Evolutionary conservation across 2,797 vertebrate genomes (phyloP).

Genomic region (Cuniculus paca): DNA sequence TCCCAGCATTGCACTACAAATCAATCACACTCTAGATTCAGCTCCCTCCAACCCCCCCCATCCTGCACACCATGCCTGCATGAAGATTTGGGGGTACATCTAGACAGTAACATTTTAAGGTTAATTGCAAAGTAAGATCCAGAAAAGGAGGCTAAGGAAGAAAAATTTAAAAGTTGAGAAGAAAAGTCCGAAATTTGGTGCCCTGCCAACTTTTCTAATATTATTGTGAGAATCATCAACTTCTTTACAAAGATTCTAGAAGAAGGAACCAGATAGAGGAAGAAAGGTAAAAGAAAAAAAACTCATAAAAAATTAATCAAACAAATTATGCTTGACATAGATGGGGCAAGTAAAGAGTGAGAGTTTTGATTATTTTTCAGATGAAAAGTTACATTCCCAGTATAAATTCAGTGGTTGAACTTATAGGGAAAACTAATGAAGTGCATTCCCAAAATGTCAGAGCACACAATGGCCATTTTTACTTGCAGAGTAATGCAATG

Average conservation of each 20-base stretch:
- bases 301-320: not conserved
- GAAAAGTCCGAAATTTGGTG: not conserved
- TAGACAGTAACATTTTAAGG: not conserved
- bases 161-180: not conserved
- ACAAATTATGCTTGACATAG: not conserved
- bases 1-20: too few relatives aligned
- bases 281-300: not conserved
- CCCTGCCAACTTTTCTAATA: not conserved
- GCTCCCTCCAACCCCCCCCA: too few relatives aligned
- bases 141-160: not conserved
- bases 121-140: not conserved
- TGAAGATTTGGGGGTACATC: too few relatives aligned
- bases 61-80: too few relatives aligned
- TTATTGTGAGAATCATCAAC: not conserved
- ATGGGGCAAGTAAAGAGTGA: not conserved
- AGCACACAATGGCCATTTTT: not conserved
- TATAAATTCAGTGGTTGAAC: not conserved
- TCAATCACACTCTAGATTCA: too few relatives aligned
- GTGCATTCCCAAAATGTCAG: not conserved
- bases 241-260: not conserved
- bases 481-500: not conserved
- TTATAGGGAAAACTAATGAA: not conserved
- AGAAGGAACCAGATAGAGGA: not conserved
- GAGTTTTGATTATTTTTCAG: not conserved
- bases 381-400: not conserved